Evolutionary conservation across 2,888 invertebrate species (phyloP).

Genomic region (Luffia ferchaultella): DNA sequence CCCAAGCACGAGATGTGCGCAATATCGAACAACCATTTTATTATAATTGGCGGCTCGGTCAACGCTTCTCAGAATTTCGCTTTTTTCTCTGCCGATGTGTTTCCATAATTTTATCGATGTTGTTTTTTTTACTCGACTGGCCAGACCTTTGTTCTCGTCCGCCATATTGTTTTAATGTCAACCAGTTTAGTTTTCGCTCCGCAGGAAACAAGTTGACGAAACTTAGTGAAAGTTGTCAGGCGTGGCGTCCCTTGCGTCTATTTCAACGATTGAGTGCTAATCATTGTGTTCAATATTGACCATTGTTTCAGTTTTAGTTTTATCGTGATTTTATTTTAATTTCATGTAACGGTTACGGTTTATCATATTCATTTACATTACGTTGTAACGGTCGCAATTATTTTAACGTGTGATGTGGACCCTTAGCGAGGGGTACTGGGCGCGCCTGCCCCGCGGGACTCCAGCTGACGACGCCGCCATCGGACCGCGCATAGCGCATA

Average conservation of each 20-base stretch:
- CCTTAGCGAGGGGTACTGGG: too few relatives aligned
- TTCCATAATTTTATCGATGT: constrained; percentile 49
- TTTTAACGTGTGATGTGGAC: too few relatives aligned
- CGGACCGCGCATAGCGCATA: too few relatives aligned
- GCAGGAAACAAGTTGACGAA: constrained; percentile 28
- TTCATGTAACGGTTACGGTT: too few relatives aligned
- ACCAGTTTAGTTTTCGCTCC: constrained; percentile 13
- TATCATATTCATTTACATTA: too few relatives aligned
- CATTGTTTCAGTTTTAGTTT: not conserved
- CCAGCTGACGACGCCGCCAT: too few relatives aligned
- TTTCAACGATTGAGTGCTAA: too few relatives aligned
- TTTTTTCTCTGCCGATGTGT: constrained; percentile 36
- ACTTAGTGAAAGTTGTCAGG: constrained; percentile 37
- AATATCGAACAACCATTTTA: constrained; percentile 55
- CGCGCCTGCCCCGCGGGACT: too few relatives aligned
- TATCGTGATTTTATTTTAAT: too few relatives aligned
- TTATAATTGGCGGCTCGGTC: constrained; percentile 57
- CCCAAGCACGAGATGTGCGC: too few relatives aligned
- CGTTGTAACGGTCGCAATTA: too few relatives aligned
- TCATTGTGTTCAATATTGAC: too few relatives aligned
- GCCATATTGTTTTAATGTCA: constrained; percentile 36
- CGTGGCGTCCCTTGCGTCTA: constrained; percentile 23
- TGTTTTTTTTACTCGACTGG: constrained; percentile 42
- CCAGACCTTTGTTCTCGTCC: constrained; percentile 46
- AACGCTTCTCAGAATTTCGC: constrained; percentile 53